phyloP scores from a whole-genome alignment of 1,140 invertebrate species.

The Leptinotarsa defecta region DNA sequence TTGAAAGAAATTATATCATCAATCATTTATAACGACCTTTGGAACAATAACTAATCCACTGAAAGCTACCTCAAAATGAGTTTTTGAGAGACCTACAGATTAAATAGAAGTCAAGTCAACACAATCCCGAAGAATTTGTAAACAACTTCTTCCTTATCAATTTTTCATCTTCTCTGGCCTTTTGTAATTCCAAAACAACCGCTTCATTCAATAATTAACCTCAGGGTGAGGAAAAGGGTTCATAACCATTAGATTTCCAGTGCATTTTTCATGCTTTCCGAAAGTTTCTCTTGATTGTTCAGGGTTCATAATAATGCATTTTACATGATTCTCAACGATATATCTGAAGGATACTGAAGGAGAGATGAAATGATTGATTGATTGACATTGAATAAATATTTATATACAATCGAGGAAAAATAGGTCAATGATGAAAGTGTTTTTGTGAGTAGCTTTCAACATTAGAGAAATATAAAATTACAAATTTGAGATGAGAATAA shows the following conservation, averaged over 20 bases:
- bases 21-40: not conserved
- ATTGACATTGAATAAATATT: no score
- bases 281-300: no score
- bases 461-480: no score
- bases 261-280: not conserved
- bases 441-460: no score
- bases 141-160: not conserved
- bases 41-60: slow-evolving; percentile 5
- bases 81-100: not conserved
- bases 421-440: no score
- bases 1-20: not conserved
- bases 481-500: no score
- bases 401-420: no score
- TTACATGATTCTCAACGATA: no score
- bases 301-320: no score
- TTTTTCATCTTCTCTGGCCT: not conserved
- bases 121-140: not conserved
- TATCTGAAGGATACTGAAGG: no score
- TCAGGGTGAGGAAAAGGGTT: not conserved
- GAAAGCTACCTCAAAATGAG: not conserved
- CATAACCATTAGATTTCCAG: not conserved
- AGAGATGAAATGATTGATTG: no score
- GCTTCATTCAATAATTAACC: not conserved
- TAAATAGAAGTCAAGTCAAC: not conserved
- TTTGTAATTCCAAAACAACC: not conserved